These are phyloP conservation scores for Spizella passerina DNA, from an alignment of 2,797 vertebrate genomes.

Conservation along the genomic window DNA sequence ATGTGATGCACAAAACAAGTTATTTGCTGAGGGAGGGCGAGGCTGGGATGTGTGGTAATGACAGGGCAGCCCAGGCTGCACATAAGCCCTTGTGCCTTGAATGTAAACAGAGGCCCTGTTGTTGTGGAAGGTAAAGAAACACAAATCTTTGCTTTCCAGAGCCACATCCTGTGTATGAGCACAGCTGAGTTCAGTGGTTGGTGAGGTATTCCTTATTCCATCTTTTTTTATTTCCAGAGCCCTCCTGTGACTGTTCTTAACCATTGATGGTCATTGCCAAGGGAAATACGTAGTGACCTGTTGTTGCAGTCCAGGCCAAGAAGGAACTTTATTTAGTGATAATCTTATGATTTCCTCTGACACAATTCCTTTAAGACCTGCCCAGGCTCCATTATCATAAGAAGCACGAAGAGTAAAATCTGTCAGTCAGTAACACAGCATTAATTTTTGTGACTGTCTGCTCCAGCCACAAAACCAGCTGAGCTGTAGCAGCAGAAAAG, in stretches of 20 bases:
- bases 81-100: not conserved
- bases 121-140: not conserved
- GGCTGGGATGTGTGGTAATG: not conserved
- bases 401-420: not conserved
- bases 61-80: not conserved
- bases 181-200: not conserved
- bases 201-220: not conserved
- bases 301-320: not conserved
- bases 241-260: not conserved
- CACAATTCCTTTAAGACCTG: not conserved
- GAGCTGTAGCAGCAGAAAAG: not conserved
- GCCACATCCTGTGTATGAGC: not conserved
- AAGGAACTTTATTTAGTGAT: not conserved
- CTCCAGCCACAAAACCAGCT: not conserved
- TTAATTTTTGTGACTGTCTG: not conserved
- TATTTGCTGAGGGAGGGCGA: not conserved
- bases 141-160: not conserved
- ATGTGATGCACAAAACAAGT: not conserved
- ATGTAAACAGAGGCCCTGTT: not conserved
- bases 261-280: not conserved
- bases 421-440: not conserved
- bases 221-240: not conserved
- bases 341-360: not conserved
- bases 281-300: fast-evolving
- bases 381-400: not conserved